Percentiles rank a stretch among this genome's conserved stretches.
Evolutionary conservation across 2,797 vertebrate species (phyloP).

Genomic region (Gallinago stenura): DNA sequence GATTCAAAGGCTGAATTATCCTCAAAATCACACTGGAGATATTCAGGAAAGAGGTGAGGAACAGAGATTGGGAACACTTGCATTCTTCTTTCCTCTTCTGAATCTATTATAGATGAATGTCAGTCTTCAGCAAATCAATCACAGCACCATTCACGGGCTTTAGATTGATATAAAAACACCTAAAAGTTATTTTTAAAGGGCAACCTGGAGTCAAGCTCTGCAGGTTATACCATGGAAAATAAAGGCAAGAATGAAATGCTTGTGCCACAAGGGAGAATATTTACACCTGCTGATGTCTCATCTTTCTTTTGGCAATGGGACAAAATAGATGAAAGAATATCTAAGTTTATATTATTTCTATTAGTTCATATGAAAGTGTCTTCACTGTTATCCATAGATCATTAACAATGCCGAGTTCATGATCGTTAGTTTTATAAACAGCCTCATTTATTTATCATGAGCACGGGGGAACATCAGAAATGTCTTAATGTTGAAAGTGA

Average conservation of each 20-base stretch:
- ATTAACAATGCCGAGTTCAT: neutral
- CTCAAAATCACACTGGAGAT: slow-evolving; percentile 34
- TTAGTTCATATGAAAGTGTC: neutral
- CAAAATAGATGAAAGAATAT: neutral
- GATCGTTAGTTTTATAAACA: slow-evolving; percentile 2
- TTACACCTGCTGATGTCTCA: neutral
- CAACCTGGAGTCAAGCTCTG: slow-evolving; percentile 1
- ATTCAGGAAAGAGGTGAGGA: slow-evolving; percentile 15
- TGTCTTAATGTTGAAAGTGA: slow-evolving; percentile 40
- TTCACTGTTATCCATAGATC: neutral
- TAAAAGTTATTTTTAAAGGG: slow-evolving; percentile 66
- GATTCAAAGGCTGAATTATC: slow-evolving; percentile 42
- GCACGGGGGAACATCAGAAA: neutral
- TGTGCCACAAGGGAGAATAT: neutral
- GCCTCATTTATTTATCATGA: neutral
- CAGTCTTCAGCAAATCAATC: slow-evolving; percentile 63
- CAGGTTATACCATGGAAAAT: neutral
- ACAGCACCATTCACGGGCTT: neutral
- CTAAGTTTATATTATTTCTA: neutral
- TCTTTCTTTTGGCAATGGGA: neutral
- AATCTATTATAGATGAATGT: slow-evolving; percentile 60
- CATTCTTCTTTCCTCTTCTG: slow-evolving; percentile 44
- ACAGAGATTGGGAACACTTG: slow-evolving; percentile 20
- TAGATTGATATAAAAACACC: slow-evolving; percentile 49
- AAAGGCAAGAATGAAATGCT: neutral